Percentiles rank a stretch among this genome's conserved stretches.
These are phyloP conservation scores for Bombus affinis DNA, from an alignment of 1,140 invertebrate species.

Conservation along the genomic window DNA sequence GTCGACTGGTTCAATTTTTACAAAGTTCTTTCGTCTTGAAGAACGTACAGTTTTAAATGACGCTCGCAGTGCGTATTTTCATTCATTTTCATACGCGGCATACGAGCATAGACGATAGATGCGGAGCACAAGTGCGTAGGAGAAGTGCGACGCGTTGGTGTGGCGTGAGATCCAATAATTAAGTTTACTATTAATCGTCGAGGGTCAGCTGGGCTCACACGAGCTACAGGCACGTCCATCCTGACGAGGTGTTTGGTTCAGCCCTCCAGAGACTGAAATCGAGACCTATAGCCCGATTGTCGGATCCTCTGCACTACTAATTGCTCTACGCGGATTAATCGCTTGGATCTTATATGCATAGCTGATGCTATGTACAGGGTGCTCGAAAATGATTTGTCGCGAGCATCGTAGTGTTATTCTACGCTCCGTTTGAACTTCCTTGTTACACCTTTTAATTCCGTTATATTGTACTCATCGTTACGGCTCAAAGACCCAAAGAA, in stretches of 20 bases:
- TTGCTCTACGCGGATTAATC: conserved; percentile 26
- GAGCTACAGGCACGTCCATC: conserved; percentile 45
- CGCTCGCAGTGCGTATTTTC: no score
- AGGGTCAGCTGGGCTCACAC: conserved; percentile 74
- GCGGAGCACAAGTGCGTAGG: not conserved
- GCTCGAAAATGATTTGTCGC: no score
- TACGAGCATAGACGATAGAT: no score
- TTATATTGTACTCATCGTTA: no score
- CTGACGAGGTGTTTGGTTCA: conserved; percentile 48
- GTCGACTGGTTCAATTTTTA: no score
- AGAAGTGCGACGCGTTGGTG: not conserved
- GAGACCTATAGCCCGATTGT: conserved; percentile 21
- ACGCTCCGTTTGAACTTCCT: no score
- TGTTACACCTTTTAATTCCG: no score
- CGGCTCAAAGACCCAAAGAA: no score
- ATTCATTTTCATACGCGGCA: no score
- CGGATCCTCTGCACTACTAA: conserved; percentile 35
- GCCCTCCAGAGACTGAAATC: conserved; percentile 42
- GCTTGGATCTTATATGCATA: conserved; percentile 3
- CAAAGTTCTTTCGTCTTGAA: no score
- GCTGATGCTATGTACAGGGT: no score
- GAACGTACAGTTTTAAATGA: no score
- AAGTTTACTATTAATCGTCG: conserved; percentile 79
- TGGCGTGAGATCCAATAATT: conserved; percentile 68
- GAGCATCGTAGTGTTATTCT: not conserved